A percentile compares a stretch with the other conserved stretches of the same genome.
These are phyloP conservation scores for Butorides virescens DNA, from an alignment of 2,113 vertebrate species.

Conservation along the genomic window DNA sequence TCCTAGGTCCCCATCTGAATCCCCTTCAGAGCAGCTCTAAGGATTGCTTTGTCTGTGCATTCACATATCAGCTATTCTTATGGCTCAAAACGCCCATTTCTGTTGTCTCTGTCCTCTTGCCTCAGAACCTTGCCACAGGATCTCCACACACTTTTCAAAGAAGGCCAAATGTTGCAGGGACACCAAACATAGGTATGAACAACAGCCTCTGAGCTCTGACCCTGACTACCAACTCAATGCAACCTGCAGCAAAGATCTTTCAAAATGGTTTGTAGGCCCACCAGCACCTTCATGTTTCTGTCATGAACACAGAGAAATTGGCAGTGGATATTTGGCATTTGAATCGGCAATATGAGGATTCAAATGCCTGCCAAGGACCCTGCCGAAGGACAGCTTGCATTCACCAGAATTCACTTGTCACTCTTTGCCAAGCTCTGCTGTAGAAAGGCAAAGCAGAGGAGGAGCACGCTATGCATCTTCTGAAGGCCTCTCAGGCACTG, in stretches of 20 bases:
- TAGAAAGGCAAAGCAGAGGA: neutral
- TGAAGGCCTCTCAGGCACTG: neutral
- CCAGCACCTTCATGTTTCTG: neutral
- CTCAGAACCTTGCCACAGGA: neutral
- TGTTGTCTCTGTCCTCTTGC: neutral
- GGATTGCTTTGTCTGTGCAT: neutral
- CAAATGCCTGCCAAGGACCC: neutral
- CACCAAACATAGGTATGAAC: neutral
- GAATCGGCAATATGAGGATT: neutral
- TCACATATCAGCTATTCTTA: neutral
- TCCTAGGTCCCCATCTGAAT: neutral
- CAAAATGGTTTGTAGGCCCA: neutral
- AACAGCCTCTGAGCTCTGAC: neutral
- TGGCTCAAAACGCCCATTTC: neutral
- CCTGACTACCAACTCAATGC: neutral
- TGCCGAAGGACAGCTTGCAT: neutral
- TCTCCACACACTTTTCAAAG: neutral
- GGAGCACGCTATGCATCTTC: neutral
- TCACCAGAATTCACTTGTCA: neutral
- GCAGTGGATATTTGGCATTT: neutral
- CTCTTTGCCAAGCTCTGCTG: neutral
- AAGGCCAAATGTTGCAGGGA: neutral
- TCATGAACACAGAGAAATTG: neutral
- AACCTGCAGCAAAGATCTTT: neutral
- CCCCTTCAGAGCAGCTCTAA: neutral